Conservation (phyloP, 2,888 invertebrate genomes). For the Eupeodes luniger region DNA sequence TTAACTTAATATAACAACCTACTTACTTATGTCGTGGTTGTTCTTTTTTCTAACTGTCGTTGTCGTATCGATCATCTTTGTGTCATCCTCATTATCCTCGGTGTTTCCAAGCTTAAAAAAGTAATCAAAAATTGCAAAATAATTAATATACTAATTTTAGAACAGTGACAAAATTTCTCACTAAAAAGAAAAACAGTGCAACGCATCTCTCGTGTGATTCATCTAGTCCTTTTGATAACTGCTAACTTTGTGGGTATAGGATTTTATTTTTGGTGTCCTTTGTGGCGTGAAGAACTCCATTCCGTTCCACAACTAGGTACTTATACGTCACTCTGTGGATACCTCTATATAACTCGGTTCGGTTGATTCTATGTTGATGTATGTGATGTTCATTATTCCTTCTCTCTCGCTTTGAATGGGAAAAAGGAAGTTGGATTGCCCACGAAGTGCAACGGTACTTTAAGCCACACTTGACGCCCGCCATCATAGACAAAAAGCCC, state of each 20-base stretch:
- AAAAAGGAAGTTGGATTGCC: constrained; percentile 62
- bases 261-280: not conserved
- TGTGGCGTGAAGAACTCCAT: constrained; percentile 16
- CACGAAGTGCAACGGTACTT: constrained; percentile 56
- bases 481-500: constrained; percentile 47
- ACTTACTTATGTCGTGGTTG: constrained; percentile 57
- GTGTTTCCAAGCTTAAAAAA: constrained; percentile 77
- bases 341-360: not conserved
- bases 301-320: not conserved
- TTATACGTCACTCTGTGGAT: constrained; percentile 4
- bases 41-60: constrained; percentile 69
- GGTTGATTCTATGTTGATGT: constrained; percentile 63
- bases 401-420: constrained; percentile 23
- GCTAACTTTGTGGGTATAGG: not conserved
- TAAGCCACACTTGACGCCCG: constrained; percentile 59
- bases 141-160: not conserved
- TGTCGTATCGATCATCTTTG: constrained; percentile 36
- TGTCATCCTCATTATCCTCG: constrained; percentile 80
- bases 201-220: not conserved
- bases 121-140: constrained; percentile 77
- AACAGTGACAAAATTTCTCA: constrained; percentile 26
- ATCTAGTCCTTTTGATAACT: constrained; percentile 27
- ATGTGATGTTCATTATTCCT: constrained; percentile 22
- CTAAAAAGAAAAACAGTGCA: not conserved
- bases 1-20: not conserved